These are phyloP conservation scores for Archips xylosteana DNA, from an alignment of 2,888 invertebrate species.

Conservation along the genomic window DNA sequence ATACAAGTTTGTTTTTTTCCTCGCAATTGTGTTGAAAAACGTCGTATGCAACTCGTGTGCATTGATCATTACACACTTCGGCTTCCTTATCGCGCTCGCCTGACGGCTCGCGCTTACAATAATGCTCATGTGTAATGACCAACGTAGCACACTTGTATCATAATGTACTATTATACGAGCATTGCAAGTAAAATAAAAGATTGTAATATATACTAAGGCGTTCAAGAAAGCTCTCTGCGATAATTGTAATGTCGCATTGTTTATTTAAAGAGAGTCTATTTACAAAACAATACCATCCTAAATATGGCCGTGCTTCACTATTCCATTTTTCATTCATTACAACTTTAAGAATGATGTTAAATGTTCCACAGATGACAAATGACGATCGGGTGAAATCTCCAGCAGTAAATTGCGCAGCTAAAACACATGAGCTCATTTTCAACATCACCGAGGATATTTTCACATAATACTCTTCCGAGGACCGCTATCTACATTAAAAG, in stretches of 20 bases:
- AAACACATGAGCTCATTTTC: slow-evolving; percentile 68
- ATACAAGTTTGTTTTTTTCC: too few species aligned
- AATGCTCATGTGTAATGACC: too few species aligned
- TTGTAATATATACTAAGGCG: too few species aligned
- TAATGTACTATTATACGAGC: too few species aligned
- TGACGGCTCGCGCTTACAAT: too few species aligned
- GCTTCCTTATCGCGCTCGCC: too few species aligned
- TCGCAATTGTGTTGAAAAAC: too few species aligned
- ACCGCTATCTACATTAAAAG: slow-evolving; percentile 64
- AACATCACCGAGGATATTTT: slow-evolving; percentile 64
- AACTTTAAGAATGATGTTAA: slow-evolving; percentile 32
- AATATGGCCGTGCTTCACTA: slow-evolving; percentile 7
- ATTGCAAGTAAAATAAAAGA: too few species aligned
- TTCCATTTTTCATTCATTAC: slow-evolving; percentile 26
- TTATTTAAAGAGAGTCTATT: not conserved
- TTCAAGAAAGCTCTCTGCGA: not conserved
- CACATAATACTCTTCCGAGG: slow-evolving; percentile 67
- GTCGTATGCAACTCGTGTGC: too few species aligned
- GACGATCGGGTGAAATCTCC: slow-evolving; percentile 29
- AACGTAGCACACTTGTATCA: too few species aligned
- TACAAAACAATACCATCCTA: not conserved
- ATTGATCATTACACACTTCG: too few species aligned
- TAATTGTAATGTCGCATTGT: not conserved
- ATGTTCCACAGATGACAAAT: slow-evolving; percentile 40
- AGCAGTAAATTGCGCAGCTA: slow-evolving; percentile 48